These are phyloP conservation scores for Ascaphus truei DNA, from an alignment of 2,113 vertebrate genomes.

Conservation along the genomic window DNA sequence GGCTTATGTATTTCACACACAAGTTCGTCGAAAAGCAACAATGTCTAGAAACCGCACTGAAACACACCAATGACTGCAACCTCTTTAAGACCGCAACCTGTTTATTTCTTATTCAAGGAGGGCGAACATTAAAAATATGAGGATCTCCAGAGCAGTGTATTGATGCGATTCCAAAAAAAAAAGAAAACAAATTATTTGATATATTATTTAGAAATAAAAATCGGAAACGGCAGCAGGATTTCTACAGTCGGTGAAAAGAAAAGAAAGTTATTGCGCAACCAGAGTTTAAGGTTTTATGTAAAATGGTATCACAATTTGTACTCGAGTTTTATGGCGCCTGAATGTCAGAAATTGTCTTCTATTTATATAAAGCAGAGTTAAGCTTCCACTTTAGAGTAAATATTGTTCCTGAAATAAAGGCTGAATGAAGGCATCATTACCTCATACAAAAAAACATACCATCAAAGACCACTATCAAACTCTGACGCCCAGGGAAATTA, in stretches of 20 bases:
- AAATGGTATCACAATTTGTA: background rate
- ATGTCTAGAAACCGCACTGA: too few relatives aligned
- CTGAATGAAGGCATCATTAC: constrained; percentile 4
- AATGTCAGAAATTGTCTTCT: background rate
- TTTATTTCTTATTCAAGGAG: too few relatives aligned
- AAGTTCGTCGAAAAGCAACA: too few relatives aligned
- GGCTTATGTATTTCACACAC: too few relatives aligned
- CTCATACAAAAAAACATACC: background rate
- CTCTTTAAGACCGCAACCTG: too few relatives aligned
- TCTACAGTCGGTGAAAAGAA: background rate
- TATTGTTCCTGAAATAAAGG: constrained; percentile 20
- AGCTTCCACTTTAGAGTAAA: constrained; percentile 16
- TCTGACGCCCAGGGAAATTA: constrained; percentile 12
- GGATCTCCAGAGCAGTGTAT: too few relatives aligned
- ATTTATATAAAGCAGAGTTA: background rate
- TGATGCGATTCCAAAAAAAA: too few relatives aligned
- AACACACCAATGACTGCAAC: too few relatives aligned
- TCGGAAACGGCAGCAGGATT: too few relatives aligned
- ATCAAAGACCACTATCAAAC: background rate
- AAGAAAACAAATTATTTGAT: background rate
- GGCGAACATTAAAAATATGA: too few relatives aligned
- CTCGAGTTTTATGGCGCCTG: background rate
- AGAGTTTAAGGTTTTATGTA: background rate
- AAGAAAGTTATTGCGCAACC: background rate
- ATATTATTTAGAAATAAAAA: too few relatives aligned